Base-by-base conservation (phyloP, 2,113 vertebrate species). In the Sisor rabdophorus region DNA sequence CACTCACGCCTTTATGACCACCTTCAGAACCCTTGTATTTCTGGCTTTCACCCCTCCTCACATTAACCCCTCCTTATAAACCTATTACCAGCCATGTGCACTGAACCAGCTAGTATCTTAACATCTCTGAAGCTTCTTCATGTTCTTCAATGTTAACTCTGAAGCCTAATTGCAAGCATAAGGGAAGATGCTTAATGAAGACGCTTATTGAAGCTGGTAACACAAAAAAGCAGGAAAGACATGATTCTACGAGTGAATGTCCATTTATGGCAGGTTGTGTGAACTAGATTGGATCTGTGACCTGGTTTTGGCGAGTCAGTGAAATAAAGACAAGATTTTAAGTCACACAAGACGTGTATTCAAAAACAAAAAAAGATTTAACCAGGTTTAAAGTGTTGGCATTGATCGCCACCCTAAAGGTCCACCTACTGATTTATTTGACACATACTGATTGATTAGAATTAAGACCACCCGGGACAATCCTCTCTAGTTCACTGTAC, bases 201-300 rank as follows among this genome's bases (percentile, higher is more conserved):
- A 79, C 30, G 70, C 80, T 55, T 56, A 69, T 68, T 63, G 67
- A 59, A 26, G 74, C 70, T 78, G 65, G 55, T 72, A 47, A 76
- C 47, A 47, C 44, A 44, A 50, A 60, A 77, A 69, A 70, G 68
- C 72, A 82, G 80, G 85, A 81, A 80, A 86, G 80, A 85, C 76
- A 73, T 81, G 77, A 82, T 68, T 32, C 60, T 68, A 59, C 61
- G n/a, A 82, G 76, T 28, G 79, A 69, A 84, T 28, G 60, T 80
- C 75, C 32, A 58, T 84, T 76, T 54, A 24, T 73, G 75, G 78
- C 72, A 68, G 84, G 79, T 73, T 83, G 81, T 77, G 87, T 89
- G 90, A 91, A 90, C 89, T 90, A 91, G 88, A 92, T 89, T 87
- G 84, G 91, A 90, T 87, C 71, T 86, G 83, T 89, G 84, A 87